Percentiles rank a stretch among this genome's conserved stretches.
These are phyloP conservation scores for Yponomeuta evonymella DNA, from an alignment of 2,888 invertebrate species.

Conservation along the genomic window DNA sequence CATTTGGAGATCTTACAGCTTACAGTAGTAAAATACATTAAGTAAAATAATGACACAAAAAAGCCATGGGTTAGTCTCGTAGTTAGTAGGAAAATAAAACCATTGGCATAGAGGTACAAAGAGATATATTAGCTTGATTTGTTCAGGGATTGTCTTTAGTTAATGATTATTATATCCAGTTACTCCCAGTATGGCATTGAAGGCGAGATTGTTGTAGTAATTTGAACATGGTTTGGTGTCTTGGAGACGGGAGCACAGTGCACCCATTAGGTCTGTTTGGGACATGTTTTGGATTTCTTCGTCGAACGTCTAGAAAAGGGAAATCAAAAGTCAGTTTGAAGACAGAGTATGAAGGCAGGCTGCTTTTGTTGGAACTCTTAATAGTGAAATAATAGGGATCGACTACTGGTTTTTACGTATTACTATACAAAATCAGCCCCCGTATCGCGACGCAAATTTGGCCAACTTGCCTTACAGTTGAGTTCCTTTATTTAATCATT, in stretches of 20 bases:
- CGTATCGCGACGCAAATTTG: too few relatives aligned
- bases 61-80: too few relatives aligned
- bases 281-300: constrained; percentile 46
- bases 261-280: constrained; percentile 38
- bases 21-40: too few relatives aligned
- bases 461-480: too few relatives aligned
- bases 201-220: constrained; percentile 39
- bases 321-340: neutral
- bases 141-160: constrained; percentile 26
- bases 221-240: constrained; percentile 37
- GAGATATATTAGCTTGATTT: constrained; percentile 16
- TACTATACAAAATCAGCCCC: too few relatives aligned
- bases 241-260: constrained; percentile 40
- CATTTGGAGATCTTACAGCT: too few relatives aligned
- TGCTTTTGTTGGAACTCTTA: neutral
- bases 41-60: too few relatives aligned
- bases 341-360: neutral
- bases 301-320: constrained; percentile 44
- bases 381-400: too few relatives aligned
- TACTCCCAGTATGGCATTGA: too few relatives aligned
- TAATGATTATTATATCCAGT: constrained; percentile 13
- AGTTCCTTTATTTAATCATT: too few relatives aligned
- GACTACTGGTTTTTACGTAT: too few relatives aligned
- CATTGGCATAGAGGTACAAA: constrained; percentile 16
- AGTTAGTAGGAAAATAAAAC: neutral